Evolutionary conservation across 2,888 invertebrate species (phyloP).

Genomic region (Lampropteryx suffumata): DNA sequence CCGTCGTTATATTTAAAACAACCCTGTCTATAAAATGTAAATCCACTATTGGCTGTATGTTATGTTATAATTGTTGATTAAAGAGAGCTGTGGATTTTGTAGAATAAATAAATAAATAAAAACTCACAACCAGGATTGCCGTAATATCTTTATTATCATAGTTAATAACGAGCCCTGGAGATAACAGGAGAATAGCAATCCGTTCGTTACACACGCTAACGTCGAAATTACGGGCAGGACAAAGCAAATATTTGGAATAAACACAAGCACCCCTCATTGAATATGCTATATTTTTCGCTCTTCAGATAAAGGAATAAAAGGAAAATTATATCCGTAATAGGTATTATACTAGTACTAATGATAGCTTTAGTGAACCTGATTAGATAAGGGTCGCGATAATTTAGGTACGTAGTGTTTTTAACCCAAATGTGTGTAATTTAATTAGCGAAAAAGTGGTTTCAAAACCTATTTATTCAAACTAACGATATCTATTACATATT

Average conservation of each 20-base stretch:
- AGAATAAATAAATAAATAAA: too few relatives aligned
- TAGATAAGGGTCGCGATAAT: too few relatives aligned
- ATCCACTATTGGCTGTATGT: too few relatives aligned
- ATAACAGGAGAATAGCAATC: constrained; percentile 27
- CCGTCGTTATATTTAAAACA: too few relatives aligned
- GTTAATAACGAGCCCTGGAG: constrained; percentile 17
- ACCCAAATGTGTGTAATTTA: too few relatives aligned
- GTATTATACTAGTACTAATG: not conserved
- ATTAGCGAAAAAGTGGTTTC: too few relatives aligned
- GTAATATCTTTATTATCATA: constrained; percentile 23
- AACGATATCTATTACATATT: too few relatives aligned
- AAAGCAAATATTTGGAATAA: constrained; percentile 36
- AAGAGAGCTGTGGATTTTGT: too few relatives aligned
- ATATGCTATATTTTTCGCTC: constrained; percentile 27
- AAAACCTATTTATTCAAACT: too few relatives aligned
- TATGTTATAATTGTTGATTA: too few relatives aligned
- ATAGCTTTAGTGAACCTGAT: not conserved
- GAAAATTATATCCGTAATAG: constrained; percentile 22
- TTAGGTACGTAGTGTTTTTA: too few relatives aligned
- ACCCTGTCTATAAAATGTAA: too few relatives aligned
- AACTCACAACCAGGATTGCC: not conserved
- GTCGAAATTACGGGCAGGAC: constrained; percentile 33
- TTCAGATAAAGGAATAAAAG: constrained; percentile 14
- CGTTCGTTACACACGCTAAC: constrained; percentile 28
- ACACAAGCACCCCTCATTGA: constrained; percentile 33